These are phyloP conservation scores for Ceratina calcarata DNA, from an alignment of 1,140 invertebrate genomes.

Conservation along the genomic window DNA sequence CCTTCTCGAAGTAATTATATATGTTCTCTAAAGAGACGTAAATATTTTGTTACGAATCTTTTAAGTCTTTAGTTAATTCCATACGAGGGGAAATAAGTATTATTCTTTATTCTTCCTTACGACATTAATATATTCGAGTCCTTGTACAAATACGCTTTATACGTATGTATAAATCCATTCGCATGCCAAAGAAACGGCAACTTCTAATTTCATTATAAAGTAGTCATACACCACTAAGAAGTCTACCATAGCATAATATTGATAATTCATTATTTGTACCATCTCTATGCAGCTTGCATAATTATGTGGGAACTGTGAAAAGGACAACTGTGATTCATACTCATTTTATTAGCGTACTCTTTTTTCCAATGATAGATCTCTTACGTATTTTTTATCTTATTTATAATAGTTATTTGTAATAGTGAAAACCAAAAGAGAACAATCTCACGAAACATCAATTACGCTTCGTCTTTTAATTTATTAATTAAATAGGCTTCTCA, in stretches of 20 bases:
- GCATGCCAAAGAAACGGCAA: slow-evolving; percentile 1
- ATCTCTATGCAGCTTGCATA: not conserved
- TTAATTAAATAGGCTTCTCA: slow-evolving; percentile 6
- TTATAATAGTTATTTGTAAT: not conserved
- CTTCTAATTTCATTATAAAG: slow-evolving; percentile 19
- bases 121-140: slow-evolving; percentile 32
- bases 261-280: slow-evolving; percentile 5
- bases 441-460: not conserved
- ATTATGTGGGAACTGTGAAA: slow-evolving; percentile 19
- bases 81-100: slow-evolving; percentile 15
- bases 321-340: slow-evolving; percentile 40
- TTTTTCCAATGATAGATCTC: slow-evolving; percentile 4
- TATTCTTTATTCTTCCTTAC: slow-evolving; percentile 26
- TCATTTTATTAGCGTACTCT: slow-evolving; percentile 40
- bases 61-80: slow-evolving; percentile 21
- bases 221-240: not conserved
- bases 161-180: slow-evolving; percentile 20
- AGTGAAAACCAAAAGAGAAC: not conserved
- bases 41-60: not conserved
- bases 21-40: not conserved
- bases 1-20: not conserved
- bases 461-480: slow-evolving; percentile 16
- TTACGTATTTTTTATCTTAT: slow-evolving; percentile 8
- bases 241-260: not conserved
- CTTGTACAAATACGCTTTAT: slow-evolving; percentile 16